Conservation (phyloP, 2,113 vertebrate species). For the Eubucco bourcierii region DNA sequence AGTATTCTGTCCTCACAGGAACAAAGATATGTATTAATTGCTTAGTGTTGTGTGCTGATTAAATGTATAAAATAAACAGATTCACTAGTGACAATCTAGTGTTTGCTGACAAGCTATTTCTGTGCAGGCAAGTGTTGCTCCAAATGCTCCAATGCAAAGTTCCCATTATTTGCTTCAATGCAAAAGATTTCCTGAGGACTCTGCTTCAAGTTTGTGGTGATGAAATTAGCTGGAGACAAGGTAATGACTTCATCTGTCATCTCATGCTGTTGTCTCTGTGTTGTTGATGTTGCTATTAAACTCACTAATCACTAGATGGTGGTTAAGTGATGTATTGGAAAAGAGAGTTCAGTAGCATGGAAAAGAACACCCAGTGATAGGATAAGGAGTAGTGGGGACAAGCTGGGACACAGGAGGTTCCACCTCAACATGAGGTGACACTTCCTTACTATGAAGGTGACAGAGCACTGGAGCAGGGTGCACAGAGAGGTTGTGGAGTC, state of each 20-base stretch:
- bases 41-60: neutral
- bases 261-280: neutral
- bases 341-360: neutral
- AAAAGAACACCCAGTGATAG: neutral
- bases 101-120: neutral
- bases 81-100: neutral
- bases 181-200: conserved; percentile 87
- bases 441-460: no score
- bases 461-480: no score
- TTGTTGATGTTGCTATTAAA: neutral
- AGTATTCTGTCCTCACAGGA: neutral
- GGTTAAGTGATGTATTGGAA: neutral
- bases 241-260: conserved; percentile 30
- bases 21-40: neutral
- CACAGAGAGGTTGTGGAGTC: no score
- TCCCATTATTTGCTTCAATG: conserved; percentile 87
- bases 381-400: no score
- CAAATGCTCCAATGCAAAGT: conserved; percentile 71
- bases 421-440: no score
- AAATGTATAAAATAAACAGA: neutral
- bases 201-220: conserved; percentile 72
- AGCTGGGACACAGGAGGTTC: no score
- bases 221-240: conserved; percentile 83
- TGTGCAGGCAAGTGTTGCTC: conserved; percentile 79
- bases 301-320: neutral